Conservation (phyloP, 2,888 invertebrate genomes). For the Ceriagrion tenellum region DNA sequence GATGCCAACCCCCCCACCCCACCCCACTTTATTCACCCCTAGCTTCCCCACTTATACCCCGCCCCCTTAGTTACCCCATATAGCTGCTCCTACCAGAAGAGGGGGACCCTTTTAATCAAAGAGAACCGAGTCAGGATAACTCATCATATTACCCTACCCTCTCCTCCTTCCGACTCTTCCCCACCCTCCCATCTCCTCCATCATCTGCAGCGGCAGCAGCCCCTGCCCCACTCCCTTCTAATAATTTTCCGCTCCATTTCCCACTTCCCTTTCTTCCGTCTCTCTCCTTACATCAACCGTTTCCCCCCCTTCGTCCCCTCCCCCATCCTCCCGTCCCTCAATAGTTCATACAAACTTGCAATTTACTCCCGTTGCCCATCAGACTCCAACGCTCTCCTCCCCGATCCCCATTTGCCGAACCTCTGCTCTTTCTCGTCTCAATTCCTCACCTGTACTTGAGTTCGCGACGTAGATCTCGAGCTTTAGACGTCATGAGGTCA, state of each 20-base stretch:
- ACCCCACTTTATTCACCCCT: neutral
- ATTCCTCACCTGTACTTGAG: neutral
- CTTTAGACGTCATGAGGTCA: neutral
- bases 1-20: neutral
- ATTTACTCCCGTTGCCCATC: slow-evolving; percentile 1
- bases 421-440: neutral
- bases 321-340: neutral
- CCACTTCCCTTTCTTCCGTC: slow-evolving; percentile 1
- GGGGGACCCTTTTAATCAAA: slow-evolving; percentile 66
- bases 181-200: slow-evolving; percentile 19
- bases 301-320: neutral
- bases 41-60: neutral
- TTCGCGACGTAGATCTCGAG: neutral
- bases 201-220: neutral
- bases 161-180: neutral
- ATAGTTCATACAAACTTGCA: slow-evolving; percentile 30
- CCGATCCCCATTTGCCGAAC: neutral
- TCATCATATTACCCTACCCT: slow-evolving; percentile 60
- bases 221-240: neutral
- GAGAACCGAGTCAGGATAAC: slow-evolving; percentile 61
- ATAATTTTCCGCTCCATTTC: slow-evolving; percentile 14
- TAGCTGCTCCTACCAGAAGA: slow-evolving; percentile 34
- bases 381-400: neutral
- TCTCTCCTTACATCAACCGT: neutral
- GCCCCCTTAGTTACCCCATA: slow-evolving; percentile 1